Percentiles rank a stretch among this genome's conserved stretches.
Evolutionary conservation across 2,888 invertebrate genomes (phyloP).

Genomic region (Beris morrisii): DNA sequence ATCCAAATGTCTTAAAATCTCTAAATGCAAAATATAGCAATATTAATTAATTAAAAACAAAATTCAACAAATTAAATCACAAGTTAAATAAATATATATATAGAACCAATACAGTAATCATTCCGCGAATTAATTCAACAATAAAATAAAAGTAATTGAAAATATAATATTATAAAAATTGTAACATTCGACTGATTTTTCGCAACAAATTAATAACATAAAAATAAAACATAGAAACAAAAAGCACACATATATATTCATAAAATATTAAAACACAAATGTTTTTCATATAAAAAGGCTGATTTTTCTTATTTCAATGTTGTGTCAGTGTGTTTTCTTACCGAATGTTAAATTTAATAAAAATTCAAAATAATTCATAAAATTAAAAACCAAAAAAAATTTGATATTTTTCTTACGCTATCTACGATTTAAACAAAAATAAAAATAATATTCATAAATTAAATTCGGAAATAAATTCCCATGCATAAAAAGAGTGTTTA

Average conservation of each 20-base stretch:
- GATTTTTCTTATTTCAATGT: constrained; percentile 41
- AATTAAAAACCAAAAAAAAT: not conserved
- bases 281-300: constrained; percentile 37
- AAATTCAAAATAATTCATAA: not conserved
- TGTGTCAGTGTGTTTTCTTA: constrained; percentile 37
- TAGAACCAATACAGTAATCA: no score
- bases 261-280: constrained; percentile 13
- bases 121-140: no score
- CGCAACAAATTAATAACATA: constrained; percentile 26
- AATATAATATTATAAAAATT: not conserved
- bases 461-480: not conserved
- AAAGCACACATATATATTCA: constrained; percentile 22
- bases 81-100: no score
- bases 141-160: no score
- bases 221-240: constrained; percentile 14
- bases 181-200: constrained; percentile 36
- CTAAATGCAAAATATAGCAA: constrained; percentile 24
- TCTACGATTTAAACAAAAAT: not conserved
- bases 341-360: constrained; percentile 4
- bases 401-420: not conserved
- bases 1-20: no score
- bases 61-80: no score
- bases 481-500: not conserved
- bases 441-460: not conserved
- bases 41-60: not conserved